Evolutionary conservation across 2,113 vertebrate species (phyloP), one percentile per base, ranked within the genome.

Genomic region (Psammodynastes pulverulentus): DNA sequence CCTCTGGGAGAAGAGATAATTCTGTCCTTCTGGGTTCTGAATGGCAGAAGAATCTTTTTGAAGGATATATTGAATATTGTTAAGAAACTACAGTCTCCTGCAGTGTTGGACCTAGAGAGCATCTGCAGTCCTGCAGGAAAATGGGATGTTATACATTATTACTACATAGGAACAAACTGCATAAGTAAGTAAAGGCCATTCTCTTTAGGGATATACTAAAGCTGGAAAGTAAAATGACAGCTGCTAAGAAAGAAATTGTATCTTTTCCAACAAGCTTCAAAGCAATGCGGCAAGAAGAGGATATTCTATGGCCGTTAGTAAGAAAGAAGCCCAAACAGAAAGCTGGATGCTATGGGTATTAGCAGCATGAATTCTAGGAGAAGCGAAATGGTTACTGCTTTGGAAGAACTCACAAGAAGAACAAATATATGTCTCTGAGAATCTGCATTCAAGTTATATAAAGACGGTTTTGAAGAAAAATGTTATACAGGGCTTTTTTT

Each of bases 271-370:
- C 46, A 92, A 13, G 84, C 92, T 26, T 85, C 4, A 85, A 29
- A 9, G 86, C 39, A 62, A 93, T 94, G 94, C 56, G 94, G 19
- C 62, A 94, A 85, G 95, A 95, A 62, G 10, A 90, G 8, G 94
- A 34, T 94, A 34, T 52, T 29, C 52, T 1, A 13, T 2, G 46
- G 52, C 15, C 21, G 52, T 34, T 5, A 52, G 92, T 21, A 17
- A 7, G n/a, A 53, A 91, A 19, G 0, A 23, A 85, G 8, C 23
- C 89, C 0, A 1, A n/a, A 84, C 46, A 45, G 84, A 84, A 88
- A 89, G 94, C 21, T 93, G 88, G 7, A 79, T 2, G 48, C 0
- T 87, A 9, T 23, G 34, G 1, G 51, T 46, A 51, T 56, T 5
- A 49, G 8, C 12, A 62, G 17, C 7, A 86, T 89, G 88, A 85